Evolutionary conservation across 1,140 invertebrate genomes (phyloP), one percentile per base, ranked within the genome.

Genomic region (Drosophila littoralis): DNA sequence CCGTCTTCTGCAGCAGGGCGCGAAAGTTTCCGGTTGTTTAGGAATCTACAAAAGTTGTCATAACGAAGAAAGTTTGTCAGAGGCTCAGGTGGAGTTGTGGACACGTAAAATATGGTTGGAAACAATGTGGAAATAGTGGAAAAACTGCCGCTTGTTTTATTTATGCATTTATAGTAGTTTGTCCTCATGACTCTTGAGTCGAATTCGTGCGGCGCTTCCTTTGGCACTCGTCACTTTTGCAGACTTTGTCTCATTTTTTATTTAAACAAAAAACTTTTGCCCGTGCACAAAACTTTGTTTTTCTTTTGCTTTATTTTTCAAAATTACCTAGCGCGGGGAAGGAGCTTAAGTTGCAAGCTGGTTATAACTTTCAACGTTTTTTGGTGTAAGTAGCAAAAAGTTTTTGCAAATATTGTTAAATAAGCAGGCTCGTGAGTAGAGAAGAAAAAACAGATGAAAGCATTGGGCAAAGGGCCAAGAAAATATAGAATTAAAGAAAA

Each of bases 171-270:
- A 51, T 74, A 63, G 59, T 55, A 60, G 52, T 61, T 71, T 66
- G 52, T 71, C 43, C 48, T 64, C 57, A 32, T 55, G 77, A 68
- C 72, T 80, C 61, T 80, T 57, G 69, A 77, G 73, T 72, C 65
- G 71, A 71, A 71, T 71, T 75, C 71, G 35, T 75, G 50, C 43
- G 32, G 40, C 57, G 55, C 48, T 58, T 75, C 57, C 60, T 70
- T 79, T 75, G 77, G 45, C 78, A 80, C 63, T 81, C 75, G 75
- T 81, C 79, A 81, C 79, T 73, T 70, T 55, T 38, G 35, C 65
- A 76, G 80, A 77, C 73, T 77, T 77, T 83, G 80, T 79, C 75
- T 75, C 75, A 83, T 83, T 75, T 75, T 74, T 79, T 76, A 82
- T 76, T 79, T 64, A 79, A 55, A 75, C 72, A 79, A 61, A 46